Conservation (phyloP, 2,888 invertebrate genomes). For the Petrolisthes cinctipes region DNA sequence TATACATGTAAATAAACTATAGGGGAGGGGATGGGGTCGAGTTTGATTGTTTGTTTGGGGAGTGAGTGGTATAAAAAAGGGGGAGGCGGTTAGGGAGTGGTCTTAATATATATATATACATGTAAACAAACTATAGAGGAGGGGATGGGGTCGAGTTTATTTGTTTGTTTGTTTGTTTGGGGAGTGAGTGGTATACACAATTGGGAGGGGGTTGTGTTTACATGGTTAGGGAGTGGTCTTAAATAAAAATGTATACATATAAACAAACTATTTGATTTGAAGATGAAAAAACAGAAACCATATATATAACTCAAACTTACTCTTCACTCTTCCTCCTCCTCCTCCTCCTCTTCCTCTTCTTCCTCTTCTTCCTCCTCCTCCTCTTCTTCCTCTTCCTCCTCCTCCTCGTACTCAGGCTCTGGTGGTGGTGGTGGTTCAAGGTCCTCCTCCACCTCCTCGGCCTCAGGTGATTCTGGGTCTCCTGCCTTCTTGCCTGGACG, state of each 20-base stretch:
- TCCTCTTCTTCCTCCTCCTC: slow-evolving; percentile 83
- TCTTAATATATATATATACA: not conserved
- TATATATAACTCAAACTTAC: not conserved
- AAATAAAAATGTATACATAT: not conserved
- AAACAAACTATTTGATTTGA: not conserved
- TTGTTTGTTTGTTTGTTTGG: not conserved
- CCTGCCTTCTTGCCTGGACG: slow-evolving; percentile 92
- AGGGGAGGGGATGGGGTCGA: not conserved
- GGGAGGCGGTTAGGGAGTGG: not conserved
- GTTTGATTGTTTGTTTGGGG: not conserved
- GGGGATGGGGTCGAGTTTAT: too few relatives aligned
- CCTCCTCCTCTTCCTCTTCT: slow-evolving; percentile 26
- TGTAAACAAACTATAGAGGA: not conserved
- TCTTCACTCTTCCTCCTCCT: slow-evolving; percentile 1
- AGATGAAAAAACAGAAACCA: not conserved
- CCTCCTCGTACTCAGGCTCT: slow-evolving; percentile 53
- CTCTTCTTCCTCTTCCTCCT: slow-evolving; percentile 66
- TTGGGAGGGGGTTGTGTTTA: not conserved
- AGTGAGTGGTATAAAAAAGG: not conserved
- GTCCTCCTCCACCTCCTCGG: slow-evolving; percentile 85
- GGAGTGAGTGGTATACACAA: not conserved
- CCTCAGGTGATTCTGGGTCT: slow-evolving; percentile 90
- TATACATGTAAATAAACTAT: not conserved
- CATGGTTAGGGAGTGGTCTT: not conserved
- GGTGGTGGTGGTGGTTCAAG: slow-evolving; percentile 50